Evolutionary conservation across 1,140 invertebrate species (phyloP), one percentile per base, ranked within the genome.

Genomic region (Bombus superbus): DNA sequence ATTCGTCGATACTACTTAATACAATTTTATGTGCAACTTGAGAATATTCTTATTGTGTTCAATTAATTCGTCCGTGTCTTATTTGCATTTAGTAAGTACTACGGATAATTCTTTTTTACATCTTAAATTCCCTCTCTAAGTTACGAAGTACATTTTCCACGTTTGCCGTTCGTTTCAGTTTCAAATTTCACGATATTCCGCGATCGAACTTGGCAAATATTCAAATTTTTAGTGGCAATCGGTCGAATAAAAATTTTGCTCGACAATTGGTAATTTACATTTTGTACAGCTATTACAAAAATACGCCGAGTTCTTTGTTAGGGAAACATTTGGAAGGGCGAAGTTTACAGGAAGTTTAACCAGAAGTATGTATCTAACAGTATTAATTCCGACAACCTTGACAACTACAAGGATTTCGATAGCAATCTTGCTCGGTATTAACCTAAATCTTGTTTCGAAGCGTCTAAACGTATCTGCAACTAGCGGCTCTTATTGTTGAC

Each of bases 361-460:
- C 8, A 15, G 69, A 71, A 71, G 40, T 42, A 2, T n/a, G 40
- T 42, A 2, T n/a, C 69, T 73, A 73, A 73, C 71, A 5, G n/a
- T 47, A 47, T 73, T 73, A 73, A 73, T 73, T 10, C 15, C 15
- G 22, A 32, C 71, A 73, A 73, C 42, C 69, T 72, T 72, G 69
- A 44, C 42, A 44, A 13, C 42, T 73, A 44, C 71, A 73, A 47
- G n/a, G 71, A 44, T 73, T 73, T 44, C 40, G 71, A 73, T 44
- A 47, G 40, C 71, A 44, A 73, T 73, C 71, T 47, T 44, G 13
- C 42, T 32, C 15, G 40, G 42, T 32, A 73, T 73, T 73, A 73
- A 73, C 71, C 44, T 47, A 73, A 73, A 73, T 73, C 71, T 44
- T 44, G 42, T 73, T 73, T 47, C 71, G 28, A 47, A 73, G 42